Evolutionary conservation across 2,797 vertebrate species (phyloP).

Genomic region (Coreius guichenoti): DNA sequence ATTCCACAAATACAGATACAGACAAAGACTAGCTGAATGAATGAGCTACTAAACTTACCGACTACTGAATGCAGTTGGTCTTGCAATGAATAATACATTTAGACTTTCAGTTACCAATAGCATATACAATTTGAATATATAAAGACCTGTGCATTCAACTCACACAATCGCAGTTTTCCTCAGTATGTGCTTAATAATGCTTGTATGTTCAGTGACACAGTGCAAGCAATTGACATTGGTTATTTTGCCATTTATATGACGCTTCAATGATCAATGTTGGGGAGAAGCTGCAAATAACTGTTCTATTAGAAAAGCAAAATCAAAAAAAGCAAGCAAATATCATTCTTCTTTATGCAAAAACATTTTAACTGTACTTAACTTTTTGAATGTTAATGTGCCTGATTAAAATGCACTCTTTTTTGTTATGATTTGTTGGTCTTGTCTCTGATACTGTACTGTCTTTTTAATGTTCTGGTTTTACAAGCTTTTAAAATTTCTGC

Average conservation of each 20-base stretch:
- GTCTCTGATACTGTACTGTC: not conserved
- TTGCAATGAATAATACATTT: slow-evolving; percentile 40
- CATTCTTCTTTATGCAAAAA: slow-evolving; percentile 20
- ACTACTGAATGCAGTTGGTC: slow-evolving; percentile 59
- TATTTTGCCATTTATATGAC: slow-evolving; percentile 6
- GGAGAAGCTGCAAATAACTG: not conserved
- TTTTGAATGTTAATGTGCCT: slow-evolving; percentile 23
- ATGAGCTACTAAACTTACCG: slow-evolving; percentile 30
- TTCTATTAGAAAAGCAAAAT: not conserved
- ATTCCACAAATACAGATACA: not conserved
- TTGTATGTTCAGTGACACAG: slow-evolving; percentile 22
- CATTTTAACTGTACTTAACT: not conserved
- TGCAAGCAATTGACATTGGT: not conserved
- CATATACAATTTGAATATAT: slow-evolving; percentile 14
- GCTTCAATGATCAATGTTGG: not conserved
- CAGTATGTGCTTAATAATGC: slow-evolving; percentile 10
- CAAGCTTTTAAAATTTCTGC: slow-evolving; percentile 1
- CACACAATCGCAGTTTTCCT: not conserved
- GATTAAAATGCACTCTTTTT: slow-evolving; percentile 4
- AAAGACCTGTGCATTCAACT: slow-evolving; percentile 1
- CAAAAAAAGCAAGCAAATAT: not conserved
- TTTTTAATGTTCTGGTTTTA: slow-evolving; percentile 11
- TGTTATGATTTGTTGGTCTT: not conserved
- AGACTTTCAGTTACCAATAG: slow-evolving; percentile 28
- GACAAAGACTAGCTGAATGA: slow-evolving; percentile 49